Evolutionary conservation across 2,888 invertebrate species (phyloP).

Genomic region (Eilema caniola): DNA sequence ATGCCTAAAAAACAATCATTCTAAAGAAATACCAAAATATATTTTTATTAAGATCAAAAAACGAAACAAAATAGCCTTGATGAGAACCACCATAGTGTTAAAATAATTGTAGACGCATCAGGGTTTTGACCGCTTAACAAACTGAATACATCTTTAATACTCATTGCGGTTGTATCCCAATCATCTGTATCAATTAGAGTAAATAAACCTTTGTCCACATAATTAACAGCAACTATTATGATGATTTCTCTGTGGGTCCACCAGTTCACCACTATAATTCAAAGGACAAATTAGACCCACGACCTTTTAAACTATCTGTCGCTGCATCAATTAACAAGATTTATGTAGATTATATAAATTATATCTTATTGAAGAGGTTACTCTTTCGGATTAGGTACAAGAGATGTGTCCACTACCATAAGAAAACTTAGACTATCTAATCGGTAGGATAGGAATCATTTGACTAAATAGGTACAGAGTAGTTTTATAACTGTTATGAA

Average conservation of each 20-base stretch:
- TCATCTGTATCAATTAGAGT: slow-evolving; percentile 20
- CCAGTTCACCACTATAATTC: slow-evolving; percentile 32
- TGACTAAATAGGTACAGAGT: too few relatives aligned
- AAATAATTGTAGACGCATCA: neutral
- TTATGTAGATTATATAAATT: slow-evolving; percentile 24
- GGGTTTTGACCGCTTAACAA: neutral
- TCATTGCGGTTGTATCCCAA: slow-evolving; percentile 17
- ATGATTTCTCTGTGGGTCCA: slow-evolving; percentile 21
- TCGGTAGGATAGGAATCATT: too few relatives aligned
- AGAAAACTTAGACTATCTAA: too few relatives aligned
- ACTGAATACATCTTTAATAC: slow-evolving; percentile 13
- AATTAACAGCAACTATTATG: slow-evolving; percentile 18
- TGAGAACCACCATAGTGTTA: neutral
- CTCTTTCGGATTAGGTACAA: neutral
- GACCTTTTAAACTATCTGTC: slow-evolving; percentile 41
- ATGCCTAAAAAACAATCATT: neutral
- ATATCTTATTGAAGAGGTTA: neutral
- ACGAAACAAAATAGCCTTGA: too few relatives aligned
- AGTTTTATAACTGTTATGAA: too few relatives aligned
- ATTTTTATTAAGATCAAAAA: too few relatives aligned
- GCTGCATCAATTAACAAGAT: slow-evolving; percentile 41
- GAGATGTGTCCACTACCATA: too few relatives aligned
- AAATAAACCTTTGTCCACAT: slow-evolving; percentile 17
- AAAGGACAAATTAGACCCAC: slow-evolving; percentile 37
- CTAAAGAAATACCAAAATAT: too few relatives aligned